Percentiles rank a stretch among this genome's conserved stretches.
phyloP scores from a whole-genome alignment of 2,113 vertebrate genomes.

The Bos taurus region ARS-UCD2.0 NC_037330.1:95433001-95433500 shows the following conservation, averaged over 20 bases:
- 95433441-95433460: background rate
- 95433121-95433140: background rate
- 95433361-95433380: background rate
- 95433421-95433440: background rate
- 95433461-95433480: background rate
- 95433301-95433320: background rate
- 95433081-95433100: background rate
- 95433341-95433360: background rate
- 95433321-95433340: background rate
- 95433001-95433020: background rate
- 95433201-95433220: background rate
- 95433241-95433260: background rate
- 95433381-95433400: background rate
- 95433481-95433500: background rate
- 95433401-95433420: background rate
- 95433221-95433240: background rate
- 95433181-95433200: conserved; percentile 1
- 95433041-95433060: background rate
- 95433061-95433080: background rate
- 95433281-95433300: background rate
- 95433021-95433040: background rate
- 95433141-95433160: background rate
- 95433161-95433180: background rate
- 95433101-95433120: conserved; percentile 13
- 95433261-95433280: background rate